A percentile compares a stretch with the other conserved stretches of the same genome.
Conservation (phyloP, 2,113 vertebrate genomes). For the Pachypanchax playfairii region DNA sequence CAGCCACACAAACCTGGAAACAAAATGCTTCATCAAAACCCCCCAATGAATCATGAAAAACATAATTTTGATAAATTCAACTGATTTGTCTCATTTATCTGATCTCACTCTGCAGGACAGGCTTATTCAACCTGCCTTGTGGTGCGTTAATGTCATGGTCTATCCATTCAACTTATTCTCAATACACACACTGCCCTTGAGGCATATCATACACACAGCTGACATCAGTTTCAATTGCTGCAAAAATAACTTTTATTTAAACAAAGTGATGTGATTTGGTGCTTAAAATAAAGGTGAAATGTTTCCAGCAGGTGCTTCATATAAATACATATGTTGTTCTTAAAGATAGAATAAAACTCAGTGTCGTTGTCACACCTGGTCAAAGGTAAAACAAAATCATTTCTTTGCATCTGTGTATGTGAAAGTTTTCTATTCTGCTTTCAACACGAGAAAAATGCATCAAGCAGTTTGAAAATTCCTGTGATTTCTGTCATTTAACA, state of each 20-base stretch:
- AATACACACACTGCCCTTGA: not conserved
- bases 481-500: not conserved
- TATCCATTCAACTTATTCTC: conserved; percentile 13
- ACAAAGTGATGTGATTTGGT: conserved; percentile 17
- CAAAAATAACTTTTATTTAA: not conserved
- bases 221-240: conserved; percentile 3
- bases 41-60: not conserved
- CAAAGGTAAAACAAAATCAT: too few relatives aligned
- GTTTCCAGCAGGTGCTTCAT: too few relatives aligned
- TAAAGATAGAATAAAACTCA: too few relatives aligned
- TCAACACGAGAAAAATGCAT: not conserved
- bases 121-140: not conserved
- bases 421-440: not conserved
- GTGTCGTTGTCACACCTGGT: too few relatives aligned
- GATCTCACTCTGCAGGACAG: not conserved
- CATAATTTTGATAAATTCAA: not conserved
- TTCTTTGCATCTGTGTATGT: too few relatives aligned
- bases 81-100: not conserved
- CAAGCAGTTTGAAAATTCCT: not conserved
- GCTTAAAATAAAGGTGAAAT: not conserved
- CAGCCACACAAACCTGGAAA: too few relatives aligned
- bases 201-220: conserved; percentile 1
- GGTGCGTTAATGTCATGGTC: conserved; percentile 1
- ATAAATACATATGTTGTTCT: too few relatives aligned
- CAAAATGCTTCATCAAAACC: not conserved